Base-by-base conservation (phyloP, 2,113 vertebrate genomes). In the Sialia sialis region DNA sequence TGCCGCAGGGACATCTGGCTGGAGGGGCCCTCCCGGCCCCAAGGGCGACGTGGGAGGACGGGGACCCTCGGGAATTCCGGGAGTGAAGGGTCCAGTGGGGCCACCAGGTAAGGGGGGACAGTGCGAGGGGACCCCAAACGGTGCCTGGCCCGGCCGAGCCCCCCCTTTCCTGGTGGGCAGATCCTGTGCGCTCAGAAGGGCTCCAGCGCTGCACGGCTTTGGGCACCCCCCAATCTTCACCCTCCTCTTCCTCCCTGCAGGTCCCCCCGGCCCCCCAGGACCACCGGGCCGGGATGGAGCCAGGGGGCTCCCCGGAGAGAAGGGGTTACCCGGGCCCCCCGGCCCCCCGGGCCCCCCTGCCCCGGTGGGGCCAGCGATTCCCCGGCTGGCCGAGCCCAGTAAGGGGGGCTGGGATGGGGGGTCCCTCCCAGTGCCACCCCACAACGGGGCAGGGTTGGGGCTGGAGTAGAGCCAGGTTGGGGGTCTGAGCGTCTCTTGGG, bases 281-380 rank as follows among this genome's bases (percentile, higher is more conserved):
- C 98, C 97, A 13, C 98, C 98, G 6, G 99, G 99, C 46, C 95
- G 16, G 54, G 92, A 96, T 4, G 98, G 98, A 74, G 89, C 95
- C 26, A 34, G 87, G 34, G 98, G 98, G 1, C 32, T 95, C 56
- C 98, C 98, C 11, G 99, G 99, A 93, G 98, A 99, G 67, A 98
- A 96, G 82, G 99, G 99, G 32, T 96, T 96, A 27, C 98, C 98
- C 1, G 99, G 99, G 2, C 98, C 95, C 26, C 98, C 98, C 0
- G 98, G 98, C 1, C 98, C 98, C 16, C 98, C 98, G 1, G 98
- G 98, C 0, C 98, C 97, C 11, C 97, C 97, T 6, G 97, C 90
- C 13, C 97, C 98, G 2, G 22, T 95, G 34, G 97, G 97, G 7
- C 98, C 97, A 8, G 70, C 52, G 20, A 64, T 93, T 3, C 20